A percentile compares a stretch with the other conserved stretches of the same genome.
These are phyloP conservation scores for Oncopeltus fasciatus DNA, from an alignment of 1,140 invertebrate genomes.

Conservation along the genomic window DNA sequence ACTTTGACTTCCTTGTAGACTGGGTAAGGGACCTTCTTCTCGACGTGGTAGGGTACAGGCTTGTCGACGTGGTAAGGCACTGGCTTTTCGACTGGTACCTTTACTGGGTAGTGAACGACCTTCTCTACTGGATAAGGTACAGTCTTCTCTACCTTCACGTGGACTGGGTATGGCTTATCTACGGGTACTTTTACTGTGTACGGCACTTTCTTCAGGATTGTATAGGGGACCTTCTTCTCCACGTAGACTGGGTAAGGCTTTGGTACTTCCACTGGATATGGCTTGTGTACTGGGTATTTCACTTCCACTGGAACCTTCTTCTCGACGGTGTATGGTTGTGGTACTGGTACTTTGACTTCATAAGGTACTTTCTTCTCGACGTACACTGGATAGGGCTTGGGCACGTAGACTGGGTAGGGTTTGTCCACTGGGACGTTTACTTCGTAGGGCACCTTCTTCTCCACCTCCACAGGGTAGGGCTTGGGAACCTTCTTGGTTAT, in stretches of 20 bases:
- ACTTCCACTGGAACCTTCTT: slow-evolving; percentile 42
- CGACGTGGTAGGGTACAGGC: slow-evolving; percentile 53
- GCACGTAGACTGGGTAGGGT: slow-evolving; percentile 41
- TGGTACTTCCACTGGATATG: slow-evolving; percentile 53
- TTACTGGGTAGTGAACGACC: slow-evolving; percentile 47
- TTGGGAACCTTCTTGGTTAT: slow-evolving; percentile 30
- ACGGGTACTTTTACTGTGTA: slow-evolving; percentile 53
- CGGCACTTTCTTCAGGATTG: slow-evolving; percentile 55
- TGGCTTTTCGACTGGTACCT: slow-evolving; percentile 37
- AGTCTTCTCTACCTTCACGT: slow-evolving; percentile 34
- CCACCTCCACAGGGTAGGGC: slow-evolving; percentile 28
- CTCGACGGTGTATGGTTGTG: slow-evolving; percentile 32
- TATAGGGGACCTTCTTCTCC: slow-evolving; percentile 37
- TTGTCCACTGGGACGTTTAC: slow-evolving; percentile 45
- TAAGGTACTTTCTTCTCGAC: slow-evolving; percentile 1
- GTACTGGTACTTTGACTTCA: slow-evolving; percentile 29
- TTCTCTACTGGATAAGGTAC: slow-evolving; percentile 40
- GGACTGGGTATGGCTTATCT: slow-evolving; percentile 45
- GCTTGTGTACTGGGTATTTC: slow-evolving; percentile 47
- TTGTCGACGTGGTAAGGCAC: slow-evolving; percentile 44
- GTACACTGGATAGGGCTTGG: slow-evolving; percentile 29
- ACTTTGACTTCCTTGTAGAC: slow-evolving; percentile 22
- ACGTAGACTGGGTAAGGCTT: slow-evolving; percentile 31
- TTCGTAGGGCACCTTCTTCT: slow-evolving; percentile 38
- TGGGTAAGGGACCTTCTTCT: slow-evolving; percentile 35